A percentile compares a stretch with the other conserved stretches of the same genome.
phyloP scores from a whole-genome alignment of 2,888 invertebrate species.

The Hirtodrosophila cameraria region DNA sequence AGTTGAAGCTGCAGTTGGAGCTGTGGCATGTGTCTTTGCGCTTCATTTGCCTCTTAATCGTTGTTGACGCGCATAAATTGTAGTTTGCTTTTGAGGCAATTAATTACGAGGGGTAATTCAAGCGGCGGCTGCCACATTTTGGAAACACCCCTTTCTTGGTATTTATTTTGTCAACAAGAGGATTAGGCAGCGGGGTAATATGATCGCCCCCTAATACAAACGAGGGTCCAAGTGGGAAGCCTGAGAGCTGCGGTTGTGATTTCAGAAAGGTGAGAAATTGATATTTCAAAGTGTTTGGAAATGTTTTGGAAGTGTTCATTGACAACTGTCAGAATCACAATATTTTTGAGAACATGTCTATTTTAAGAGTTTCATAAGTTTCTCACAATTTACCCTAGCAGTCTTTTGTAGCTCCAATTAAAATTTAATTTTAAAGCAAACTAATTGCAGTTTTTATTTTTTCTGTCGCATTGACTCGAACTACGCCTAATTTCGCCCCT shows the following conservation, averaged over 20 bases:
- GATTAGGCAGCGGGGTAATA: conserved; percentile 66
- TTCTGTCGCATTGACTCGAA: conserved; percentile 22
- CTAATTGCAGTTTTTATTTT: conserved; percentile 60
- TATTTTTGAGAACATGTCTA: conserved; percentile 40
- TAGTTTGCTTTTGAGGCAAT: conserved; percentile 45
- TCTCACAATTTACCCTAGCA: conserved; percentile 54
- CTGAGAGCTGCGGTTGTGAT: conserved; percentile 51
- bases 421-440: conserved; percentile 68
- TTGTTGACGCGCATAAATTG: conserved; percentile 78
- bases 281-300: conserved; percentile 51
- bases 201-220: conserved; percentile 48
- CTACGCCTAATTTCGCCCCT: conserved; percentile 45
- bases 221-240: conserved; percentile 52
- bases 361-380: conserved; percentile 36
- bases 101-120: conserved; percentile 49
- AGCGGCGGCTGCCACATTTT: conserved; percentile 8
- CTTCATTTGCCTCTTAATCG: conserved; percentile 70
- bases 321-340: conserved; percentile 65
- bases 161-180: conserved; percentile 77
- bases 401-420: conserved; percentile 60
- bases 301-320: conserved; percentile 53
- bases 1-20: conserved; percentile 6
- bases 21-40: conserved; percentile 61
- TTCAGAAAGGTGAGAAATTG: conserved; percentile 65
- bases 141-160: conserved; percentile 56